phyloP scores from a whole-genome alignment of 2,113 vertebrate genomes.

The Montifringilla adamsi region DNA sequence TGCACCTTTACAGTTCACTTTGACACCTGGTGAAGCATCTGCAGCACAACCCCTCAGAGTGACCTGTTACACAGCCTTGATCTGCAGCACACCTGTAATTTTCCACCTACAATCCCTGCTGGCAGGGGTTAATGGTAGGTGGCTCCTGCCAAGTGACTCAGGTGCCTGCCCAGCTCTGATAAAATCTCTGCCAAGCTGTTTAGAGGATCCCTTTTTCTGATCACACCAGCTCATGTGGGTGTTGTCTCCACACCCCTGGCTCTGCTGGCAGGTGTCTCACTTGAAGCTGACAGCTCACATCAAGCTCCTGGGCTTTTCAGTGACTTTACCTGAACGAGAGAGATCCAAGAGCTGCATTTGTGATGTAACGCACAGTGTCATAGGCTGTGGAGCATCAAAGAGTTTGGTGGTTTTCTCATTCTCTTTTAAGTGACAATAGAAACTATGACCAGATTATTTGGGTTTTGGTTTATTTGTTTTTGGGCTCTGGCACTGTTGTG shows the following conservation, averaged over 20 bases:
- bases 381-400: not conserved
- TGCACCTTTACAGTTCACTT: not conserved
- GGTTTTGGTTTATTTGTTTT: not conserved
- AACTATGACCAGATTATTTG: not conserved
- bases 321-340: not conserved
- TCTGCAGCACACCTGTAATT: not conserved
- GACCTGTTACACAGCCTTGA: not conserved
- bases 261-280: not conserved
- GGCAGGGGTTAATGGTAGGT: not conserved
- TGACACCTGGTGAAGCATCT: not conserved
- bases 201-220: not conserved
- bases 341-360: not conserved
- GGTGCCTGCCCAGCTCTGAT: not conserved
- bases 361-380: not conserved
- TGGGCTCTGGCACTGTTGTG: not conserved
- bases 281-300: not conserved
- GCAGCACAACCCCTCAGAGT: not conserved
- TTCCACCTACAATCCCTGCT: not conserved
- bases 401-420: not conserved
- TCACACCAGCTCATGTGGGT: not conserved
- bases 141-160: not conserved
- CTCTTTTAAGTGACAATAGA: not conserved
- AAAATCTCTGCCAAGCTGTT: not conserved
- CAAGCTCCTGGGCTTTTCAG: not conserved
- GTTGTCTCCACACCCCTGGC: not conserved